A percentile compares a stretch with the other conserved stretches of the same genome.
phyloP scores from a whole-genome alignment of 1,140 invertebrate species.

The Aphelinus atriplicis region DNA sequence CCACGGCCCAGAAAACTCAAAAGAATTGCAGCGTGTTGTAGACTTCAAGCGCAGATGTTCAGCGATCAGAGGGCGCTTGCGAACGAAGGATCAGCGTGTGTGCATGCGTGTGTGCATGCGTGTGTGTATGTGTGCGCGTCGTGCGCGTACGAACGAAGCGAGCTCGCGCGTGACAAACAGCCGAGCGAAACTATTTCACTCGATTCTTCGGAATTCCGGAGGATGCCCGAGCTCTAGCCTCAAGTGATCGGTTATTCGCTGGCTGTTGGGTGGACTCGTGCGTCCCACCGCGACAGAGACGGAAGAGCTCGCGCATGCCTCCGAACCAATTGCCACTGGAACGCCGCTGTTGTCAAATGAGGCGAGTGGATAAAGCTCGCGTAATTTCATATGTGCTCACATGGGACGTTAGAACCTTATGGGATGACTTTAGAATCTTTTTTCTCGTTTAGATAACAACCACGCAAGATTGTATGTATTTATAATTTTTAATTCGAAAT shows the following conservation, averaged over 20 bases:
- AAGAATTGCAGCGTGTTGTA: not conserved
- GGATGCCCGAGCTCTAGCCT: constrained; percentile 16
- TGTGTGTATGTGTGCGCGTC: not conserved
- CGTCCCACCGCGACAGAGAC: not conserved
- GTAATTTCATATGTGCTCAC: constrained; percentile 13
- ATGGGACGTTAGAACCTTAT: not conserved
- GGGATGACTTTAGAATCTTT: constrained; percentile 7
- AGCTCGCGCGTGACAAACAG: constrained; percentile 22
- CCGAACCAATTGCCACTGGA: constrained; percentile 10
- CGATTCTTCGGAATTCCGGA: constrained; percentile 22
- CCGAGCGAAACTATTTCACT: constrained; percentile 29
- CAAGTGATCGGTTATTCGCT: constrained; percentile 34
- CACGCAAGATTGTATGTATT: too few relatives aligned
- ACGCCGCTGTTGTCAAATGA: not conserved
- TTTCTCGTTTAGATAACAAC: not conserved
- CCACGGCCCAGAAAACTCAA: not conserved
- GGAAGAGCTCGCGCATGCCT: not conserved
- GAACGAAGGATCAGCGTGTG: not conserved
- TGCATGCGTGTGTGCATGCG: too few relatives aligned
- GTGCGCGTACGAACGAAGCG: not conserved
- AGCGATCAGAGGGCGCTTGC: not conserved
- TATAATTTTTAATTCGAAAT: too few relatives aligned
- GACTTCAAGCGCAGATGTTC: not conserved
- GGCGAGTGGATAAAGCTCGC: not conserved
- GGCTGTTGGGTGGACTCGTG: constrained; percentile 10